Conservation (phyloP, 1,140 invertebrate species). For the Penaeus chinensis region DNA sequence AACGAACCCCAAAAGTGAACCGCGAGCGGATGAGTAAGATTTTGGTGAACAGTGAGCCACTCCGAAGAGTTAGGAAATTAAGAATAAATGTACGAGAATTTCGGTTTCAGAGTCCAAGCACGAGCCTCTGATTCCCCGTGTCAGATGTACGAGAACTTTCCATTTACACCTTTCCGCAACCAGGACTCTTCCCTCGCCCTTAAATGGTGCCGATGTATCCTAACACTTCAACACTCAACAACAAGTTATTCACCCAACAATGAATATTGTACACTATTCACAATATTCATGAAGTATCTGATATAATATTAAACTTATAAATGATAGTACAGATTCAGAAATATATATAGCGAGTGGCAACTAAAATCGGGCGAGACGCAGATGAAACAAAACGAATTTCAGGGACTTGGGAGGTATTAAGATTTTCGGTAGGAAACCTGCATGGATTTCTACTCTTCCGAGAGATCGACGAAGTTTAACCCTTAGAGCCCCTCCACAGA, state of each 20-base stretch:
- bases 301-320: not conserved
- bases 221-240: too few relatives aligned
- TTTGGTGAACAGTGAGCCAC: too few relatives aligned
- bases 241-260: too few relatives aligned
- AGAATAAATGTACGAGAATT: conserved; percentile 9
- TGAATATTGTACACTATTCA: too few relatives aligned
- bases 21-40: too few relatives aligned
- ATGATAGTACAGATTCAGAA: not conserved
- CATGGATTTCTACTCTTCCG: conserved; percentile 43
- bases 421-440: conserved; percentile 54
- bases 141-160: conserved; percentile 58
- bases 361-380: conserved; percentile 26
- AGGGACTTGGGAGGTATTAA: conserved; percentile 48
- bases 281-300: too few relatives aligned
- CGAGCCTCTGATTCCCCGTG: conserved; percentile 54
- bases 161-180: conserved; percentile 45
- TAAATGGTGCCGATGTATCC: too few relatives aligned
- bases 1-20: too few relatives aligned
- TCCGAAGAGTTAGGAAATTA: not conserved
- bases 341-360: not conserved
- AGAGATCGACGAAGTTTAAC: not conserved
- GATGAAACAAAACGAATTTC: conserved; percentile 53
- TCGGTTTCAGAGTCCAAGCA: conserved; percentile 12
- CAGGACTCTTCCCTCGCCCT: not conserved
- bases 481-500: not conserved